Evolutionary conservation across 2,113 vertebrate genomes (phyloP).

Genomic region (Junco hyemalis): DNA sequence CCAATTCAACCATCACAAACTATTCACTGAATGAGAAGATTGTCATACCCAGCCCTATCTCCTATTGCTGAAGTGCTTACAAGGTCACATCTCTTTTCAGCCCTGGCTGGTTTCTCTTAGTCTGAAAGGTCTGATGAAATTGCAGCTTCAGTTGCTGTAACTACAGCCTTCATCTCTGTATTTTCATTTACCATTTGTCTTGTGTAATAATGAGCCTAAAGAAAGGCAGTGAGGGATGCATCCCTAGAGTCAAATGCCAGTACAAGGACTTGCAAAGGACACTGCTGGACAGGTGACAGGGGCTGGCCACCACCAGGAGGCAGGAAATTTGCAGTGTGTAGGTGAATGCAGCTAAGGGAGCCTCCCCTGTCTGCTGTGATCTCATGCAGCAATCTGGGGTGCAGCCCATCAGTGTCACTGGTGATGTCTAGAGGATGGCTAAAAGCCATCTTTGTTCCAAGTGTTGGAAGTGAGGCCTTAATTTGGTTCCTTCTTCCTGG

Average conservation of each 20-base stretch:
- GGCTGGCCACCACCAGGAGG: not conserved
- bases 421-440: not conserved
- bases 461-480: not conserved
- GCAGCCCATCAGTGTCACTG: not conserved
- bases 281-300: not conserved
- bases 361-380: not conserved
- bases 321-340: not conserved
- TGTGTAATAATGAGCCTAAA: not conserved
- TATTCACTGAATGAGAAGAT: not conserved
- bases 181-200: not conserved
- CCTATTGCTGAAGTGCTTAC: not conserved
- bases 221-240: not conserved
- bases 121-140: not conserved
- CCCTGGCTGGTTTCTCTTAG: not conserved
- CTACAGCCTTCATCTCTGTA: not conserved
- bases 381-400: not conserved
- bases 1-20: not conserved
- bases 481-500: slow-evolving; percentile 23
- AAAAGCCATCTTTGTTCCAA: slow-evolving; percentile 51
- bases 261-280: not conserved
- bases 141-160: not conserved
- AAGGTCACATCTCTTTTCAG: not conserved
- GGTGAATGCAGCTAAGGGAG: not conserved
- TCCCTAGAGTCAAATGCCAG: not conserved
- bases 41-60: not conserved